Conservation (phyloP, 1,140 invertebrate genomes). For the Callitettix versicolor region DNA sequence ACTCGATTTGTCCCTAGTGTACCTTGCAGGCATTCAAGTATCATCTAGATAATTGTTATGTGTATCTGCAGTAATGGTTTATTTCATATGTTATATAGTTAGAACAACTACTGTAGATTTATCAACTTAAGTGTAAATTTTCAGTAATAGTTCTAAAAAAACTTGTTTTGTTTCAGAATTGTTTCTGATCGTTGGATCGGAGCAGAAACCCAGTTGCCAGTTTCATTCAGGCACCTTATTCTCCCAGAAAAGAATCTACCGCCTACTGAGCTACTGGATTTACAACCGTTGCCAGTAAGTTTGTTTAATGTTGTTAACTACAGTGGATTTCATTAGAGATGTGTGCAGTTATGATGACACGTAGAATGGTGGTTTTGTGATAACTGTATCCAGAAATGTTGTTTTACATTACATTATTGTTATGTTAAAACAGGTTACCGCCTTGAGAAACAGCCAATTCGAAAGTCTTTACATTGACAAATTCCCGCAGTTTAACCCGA, state of each 20-base stretch:
- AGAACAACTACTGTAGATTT: no score
- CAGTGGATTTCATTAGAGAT: no score
- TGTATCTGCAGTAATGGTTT: no score
- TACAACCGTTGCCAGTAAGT: conserved; percentile 82
- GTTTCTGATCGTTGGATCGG: conserved; percentile 66
- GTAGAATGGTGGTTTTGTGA: background rate
- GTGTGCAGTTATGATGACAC: background rate
- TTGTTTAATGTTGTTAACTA: no score
- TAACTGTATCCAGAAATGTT: background rate
- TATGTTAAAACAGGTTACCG: conserved; percentile 41
- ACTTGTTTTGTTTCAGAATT: conserved; percentile 29
- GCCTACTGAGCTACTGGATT: conserved; percentile 93
- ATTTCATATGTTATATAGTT: no score
- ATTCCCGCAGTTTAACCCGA: conserved; percentile 95
- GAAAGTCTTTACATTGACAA: conserved; percentile 76
- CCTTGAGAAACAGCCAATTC: conserved; percentile 71
- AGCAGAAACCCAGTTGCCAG: conserved; percentile 90
- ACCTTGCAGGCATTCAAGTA: no score
- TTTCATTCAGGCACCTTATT: conserved; percentile 95
- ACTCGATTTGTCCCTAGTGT: no score
- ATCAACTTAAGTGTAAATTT: no score
- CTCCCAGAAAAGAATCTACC: conserved; percentile 96
- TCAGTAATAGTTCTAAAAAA: no score
- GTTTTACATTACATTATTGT: no score
- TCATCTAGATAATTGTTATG: no score